These are phyloP conservation scores for Torymus texanus DNA, from an alignment of 2,888 invertebrate species.

Conservation along the genomic window DNA sequence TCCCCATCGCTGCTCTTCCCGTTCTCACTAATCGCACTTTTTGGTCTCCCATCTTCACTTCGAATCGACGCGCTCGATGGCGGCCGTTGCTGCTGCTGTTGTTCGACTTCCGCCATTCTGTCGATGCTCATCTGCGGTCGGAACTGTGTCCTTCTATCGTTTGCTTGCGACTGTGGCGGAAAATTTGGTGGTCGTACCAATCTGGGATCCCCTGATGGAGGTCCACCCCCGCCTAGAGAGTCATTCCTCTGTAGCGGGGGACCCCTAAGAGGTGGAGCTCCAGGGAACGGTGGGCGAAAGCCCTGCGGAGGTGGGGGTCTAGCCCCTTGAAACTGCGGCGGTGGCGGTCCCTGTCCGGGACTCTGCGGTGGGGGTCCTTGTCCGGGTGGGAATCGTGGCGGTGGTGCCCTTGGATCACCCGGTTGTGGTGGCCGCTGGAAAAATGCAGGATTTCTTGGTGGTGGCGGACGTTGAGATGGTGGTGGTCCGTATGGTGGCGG, in stretches of 20 bases:
- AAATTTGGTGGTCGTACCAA: conserved; percentile 32
- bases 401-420: conserved; percentile 15
- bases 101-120: conserved; percentile 65
- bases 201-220: conserved; percentile 39
- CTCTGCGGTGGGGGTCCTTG: background rate
- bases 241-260: conserved; percentile 62
- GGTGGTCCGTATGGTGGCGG: too few species aligned
- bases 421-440: too few species aligned
- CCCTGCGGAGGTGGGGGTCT: too few species aligned
- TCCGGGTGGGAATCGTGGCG: conserved; percentile 18
- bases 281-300: conserved; percentile 11
- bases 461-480: background rate
- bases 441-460: background rate
- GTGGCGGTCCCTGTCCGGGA: conserved; percentile 32
- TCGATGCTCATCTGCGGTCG: conserved; percentile 59
- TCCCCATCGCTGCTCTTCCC: conserved; percentile 63
- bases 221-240: conserved; percentile 49
- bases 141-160: conserved; percentile 54
- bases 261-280: too few species aligned
- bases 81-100: conserved; percentile 45
- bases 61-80: conserved; percentile 22
- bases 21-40: background rate
- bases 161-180: conserved; percentile 57
- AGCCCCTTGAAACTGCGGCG: background rate
- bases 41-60: background rate